Evolutionary conservation across 37 sponge, comb jelly and placozoan species (phyloP).

Genomic region (Agelas oroides): DNA sequence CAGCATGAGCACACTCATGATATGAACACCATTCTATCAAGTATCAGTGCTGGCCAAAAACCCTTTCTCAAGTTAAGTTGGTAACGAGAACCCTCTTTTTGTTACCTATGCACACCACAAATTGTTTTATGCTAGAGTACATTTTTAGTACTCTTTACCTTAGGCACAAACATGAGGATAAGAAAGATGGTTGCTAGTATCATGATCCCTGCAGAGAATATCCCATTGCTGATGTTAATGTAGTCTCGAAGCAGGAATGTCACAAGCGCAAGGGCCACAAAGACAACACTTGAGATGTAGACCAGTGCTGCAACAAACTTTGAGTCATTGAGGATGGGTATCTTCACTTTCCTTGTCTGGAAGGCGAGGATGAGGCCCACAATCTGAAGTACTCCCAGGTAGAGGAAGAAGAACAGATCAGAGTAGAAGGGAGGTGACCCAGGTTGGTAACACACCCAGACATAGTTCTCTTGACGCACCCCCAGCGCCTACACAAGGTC

Average conservation of each 20-base stretch:
- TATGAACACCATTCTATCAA: no score
- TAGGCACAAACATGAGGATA: slow-evolving; percentile 39
- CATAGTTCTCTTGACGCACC: no score
- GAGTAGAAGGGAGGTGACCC: no score
- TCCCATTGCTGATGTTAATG: slow-evolving; percentile 17
- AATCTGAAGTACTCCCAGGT: slow-evolving; percentile 38
- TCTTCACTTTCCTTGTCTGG: slow-evolving; percentile 51
- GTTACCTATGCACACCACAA: no score
- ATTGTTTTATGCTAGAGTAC: no score
- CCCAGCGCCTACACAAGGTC: no score
- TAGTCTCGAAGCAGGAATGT: slow-evolving; percentile 11
- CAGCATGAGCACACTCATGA: no score
- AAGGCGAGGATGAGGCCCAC: slow-evolving; percentile 35
- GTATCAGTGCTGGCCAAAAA: no score
- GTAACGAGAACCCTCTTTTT: no score
- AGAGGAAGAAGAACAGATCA: not conserved
- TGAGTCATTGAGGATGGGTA: slow-evolving; percentile 52
- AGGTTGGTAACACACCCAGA: no score
- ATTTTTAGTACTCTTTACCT: slow-evolving; percentile 26
- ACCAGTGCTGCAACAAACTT: slow-evolving; percentile 48
- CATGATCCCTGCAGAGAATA: slow-evolving; percentile 9
- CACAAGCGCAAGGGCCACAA: slow-evolving; percentile 12
- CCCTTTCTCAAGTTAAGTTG: no score
- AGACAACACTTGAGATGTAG: slow-evolving; percentile 41
- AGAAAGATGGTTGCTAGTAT: slow-evolving; percentile 20